phyloP scores from a whole-genome alignment of 2,113 vertebrate genomes.

The Acanthochromis polyacanthus region DNA sequence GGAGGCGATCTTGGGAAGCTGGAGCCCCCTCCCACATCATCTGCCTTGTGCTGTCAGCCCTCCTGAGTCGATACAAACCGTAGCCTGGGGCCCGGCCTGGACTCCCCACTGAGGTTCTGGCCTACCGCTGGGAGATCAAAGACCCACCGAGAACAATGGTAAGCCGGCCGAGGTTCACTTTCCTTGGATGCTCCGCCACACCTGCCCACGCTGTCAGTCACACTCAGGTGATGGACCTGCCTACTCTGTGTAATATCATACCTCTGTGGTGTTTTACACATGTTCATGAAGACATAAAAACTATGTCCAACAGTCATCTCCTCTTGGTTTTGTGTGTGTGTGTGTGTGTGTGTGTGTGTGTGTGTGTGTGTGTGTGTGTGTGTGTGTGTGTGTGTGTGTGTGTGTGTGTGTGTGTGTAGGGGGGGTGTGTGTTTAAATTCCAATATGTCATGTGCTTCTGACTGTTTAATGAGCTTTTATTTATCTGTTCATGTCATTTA shows the following conservation, averaged over 20 bases:
- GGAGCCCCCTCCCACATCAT: constrained; percentile 38
- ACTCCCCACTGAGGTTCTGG: constrained; percentile 85
- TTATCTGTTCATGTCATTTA: not conserved
- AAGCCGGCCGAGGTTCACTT: constrained; percentile 79
- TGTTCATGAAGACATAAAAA: not conserved
- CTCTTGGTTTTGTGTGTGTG: not conserved
- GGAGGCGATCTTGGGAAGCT: constrained; percentile 37
- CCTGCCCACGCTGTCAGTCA: constrained; percentile 90
- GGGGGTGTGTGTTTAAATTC: too few species aligned
- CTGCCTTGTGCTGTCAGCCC: constrained; percentile 62
- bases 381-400: too few species aligned
- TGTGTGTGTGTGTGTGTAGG: too few species aligned
- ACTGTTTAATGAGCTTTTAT: not conserved
- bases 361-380: too few species aligned
- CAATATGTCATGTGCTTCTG: not conserved
- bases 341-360: too few species aligned
- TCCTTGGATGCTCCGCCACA: constrained; percentile 86
- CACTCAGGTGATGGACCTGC: constrained; percentile 62
- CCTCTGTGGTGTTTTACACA: not conserved
- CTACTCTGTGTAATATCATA: constrained; percentile 1
- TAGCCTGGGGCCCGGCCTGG: constrained; percentile 83
- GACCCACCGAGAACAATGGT: constrained; percentile 89
- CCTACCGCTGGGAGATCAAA: constrained; percentile 92
- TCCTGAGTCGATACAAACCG: constrained; percentile 79
- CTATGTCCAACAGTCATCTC: not conserved